Base-by-base conservation (phyloP, 1,140 invertebrate species). In the Drosophila pruinosa region DNA sequence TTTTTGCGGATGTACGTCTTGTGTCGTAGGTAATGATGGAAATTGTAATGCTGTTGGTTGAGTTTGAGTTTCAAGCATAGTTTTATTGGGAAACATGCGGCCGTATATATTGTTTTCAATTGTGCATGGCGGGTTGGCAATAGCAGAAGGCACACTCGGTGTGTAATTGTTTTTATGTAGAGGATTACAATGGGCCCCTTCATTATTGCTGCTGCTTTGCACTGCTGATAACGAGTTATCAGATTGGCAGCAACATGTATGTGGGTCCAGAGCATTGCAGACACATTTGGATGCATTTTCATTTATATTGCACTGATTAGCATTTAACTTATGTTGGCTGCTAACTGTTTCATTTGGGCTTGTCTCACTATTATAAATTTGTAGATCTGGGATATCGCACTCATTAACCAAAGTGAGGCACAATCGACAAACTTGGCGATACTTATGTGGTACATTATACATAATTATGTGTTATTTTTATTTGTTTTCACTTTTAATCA, bases 401-500 rank as follows among this genome's bases (percentile, higher is more conserved):
- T 91, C 89, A 72, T 75, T 85, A 65, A 90, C 89, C 79, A 90
- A 77, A 74, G 86, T 89, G 78, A 89, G 75, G 50, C 93, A 93
- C 91, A 93, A 92, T 86, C 92, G 92, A 91, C 92, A 93, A 90
- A 93, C 90, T 90, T 92, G 92, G 90, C 92, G 92, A 91, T 92
- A 93, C 89, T 92, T 93, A 88, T 92, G 89, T 92, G 92, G 92
- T 92, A 93, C 92, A 92, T 92, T 92, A 92, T 91, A 92, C 92
- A 93, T 93, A 90, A 91, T 92, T 92, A 86, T 34, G 12, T 48
- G 63, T 52, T 65, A 43, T 57, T 56, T 48, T 19, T 67, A 56
- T 58, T 74, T 61, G 38, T 71, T 68, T 64, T 28, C 56, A 73
- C 78, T 69, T 69, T 54, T 67, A 68, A 69, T 53, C 48, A 72